Evolutionary conservation across 2,888 invertebrate genomes (phyloP).

Genomic region (Oasisia sp.): DNA sequence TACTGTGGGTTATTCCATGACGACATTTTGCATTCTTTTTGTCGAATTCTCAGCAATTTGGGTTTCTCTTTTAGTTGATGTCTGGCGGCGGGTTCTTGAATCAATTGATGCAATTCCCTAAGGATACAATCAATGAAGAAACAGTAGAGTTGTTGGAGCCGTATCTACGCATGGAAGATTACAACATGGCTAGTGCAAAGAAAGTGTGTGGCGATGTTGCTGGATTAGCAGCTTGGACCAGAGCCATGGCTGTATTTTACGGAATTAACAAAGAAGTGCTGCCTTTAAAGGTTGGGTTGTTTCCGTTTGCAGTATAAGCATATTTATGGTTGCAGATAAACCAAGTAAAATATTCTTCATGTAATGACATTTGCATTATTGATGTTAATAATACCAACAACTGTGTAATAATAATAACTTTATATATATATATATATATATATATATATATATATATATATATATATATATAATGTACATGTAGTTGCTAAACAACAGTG

Average conservation of each 20-base stretch:
- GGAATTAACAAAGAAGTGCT: slow-evolving; percentile 96
- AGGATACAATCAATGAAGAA: slow-evolving; percentile 95
- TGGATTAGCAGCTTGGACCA: slow-evolving; percentile 63
- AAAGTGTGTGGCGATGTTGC: slow-evolving; percentile 69
- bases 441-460: no score
- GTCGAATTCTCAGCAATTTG: no score
- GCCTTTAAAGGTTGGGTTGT: slow-evolving; percentile 77
- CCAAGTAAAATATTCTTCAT: background rate
- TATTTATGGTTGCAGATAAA: no score
- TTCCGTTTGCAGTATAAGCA: no score
- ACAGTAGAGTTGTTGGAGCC: slow-evolving; percentile 92
- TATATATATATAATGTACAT: no score
- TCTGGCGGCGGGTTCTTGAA: slow-evolving; percentile 85
- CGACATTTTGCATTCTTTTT: no score
- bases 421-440: no score
- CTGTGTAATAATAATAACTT: background rate
- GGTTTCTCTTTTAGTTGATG: slow-evolving; percentile 89
- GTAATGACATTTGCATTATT: background rate
- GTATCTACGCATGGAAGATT: slow-evolving; percentile 88
- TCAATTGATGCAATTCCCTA: slow-evolving; percentile 52
- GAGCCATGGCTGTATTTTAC: slow-evolving; percentile 63
- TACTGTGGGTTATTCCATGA: no score
- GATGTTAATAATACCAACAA: background rate
- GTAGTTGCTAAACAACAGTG: background rate
- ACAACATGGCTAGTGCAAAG: slow-evolving; percentile 95